A percentile compares a stretch with the other conserved stretches of the same genome.
These are phyloP conservation scores for Chaenodraco wilsoni DNA, from an alignment of 2,797 vertebrate genomes.

Conservation along the genomic window DNA sequence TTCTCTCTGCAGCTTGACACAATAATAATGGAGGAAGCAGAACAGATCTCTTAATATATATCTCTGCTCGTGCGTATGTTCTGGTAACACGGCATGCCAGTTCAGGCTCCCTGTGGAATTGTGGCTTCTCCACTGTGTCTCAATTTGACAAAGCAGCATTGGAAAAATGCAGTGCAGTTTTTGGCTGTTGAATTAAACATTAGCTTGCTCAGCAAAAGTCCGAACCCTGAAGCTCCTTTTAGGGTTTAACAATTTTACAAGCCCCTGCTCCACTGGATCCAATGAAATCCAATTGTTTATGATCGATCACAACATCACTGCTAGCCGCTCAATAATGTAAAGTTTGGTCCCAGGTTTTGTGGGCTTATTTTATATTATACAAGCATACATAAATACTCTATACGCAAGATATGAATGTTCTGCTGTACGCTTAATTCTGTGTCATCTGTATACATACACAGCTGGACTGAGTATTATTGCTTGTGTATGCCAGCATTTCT, in stretches of 20 bases:
- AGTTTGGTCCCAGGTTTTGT: constrained; percentile 21
- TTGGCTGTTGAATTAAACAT: constrained; percentile 79
- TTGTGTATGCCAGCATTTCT: constrained; percentile 58
- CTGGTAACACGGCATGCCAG: constrained; percentile 4
- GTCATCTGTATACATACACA: constrained; percentile 23
- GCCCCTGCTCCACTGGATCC: constrained; percentile 21
- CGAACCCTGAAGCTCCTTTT: constrained; percentile 44
- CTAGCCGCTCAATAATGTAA: constrained; percentile 26
- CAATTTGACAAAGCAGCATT: constrained; percentile 40
- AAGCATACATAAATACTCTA: background rate
- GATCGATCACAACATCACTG: constrained; percentile 35
- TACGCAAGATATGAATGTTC: background rate
- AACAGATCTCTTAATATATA: constrained; percentile 2
- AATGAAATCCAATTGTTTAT: constrained; percentile 43
- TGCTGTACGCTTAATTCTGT: background rate
- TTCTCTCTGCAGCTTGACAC: constrained; percentile 32
- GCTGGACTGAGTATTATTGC: constrained; percentile 64
- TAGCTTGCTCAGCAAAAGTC: constrained; percentile 74
- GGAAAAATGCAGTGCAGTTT: constrained; percentile 54
- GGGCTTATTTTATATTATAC: background rate
- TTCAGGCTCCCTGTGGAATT: constrained; percentile 30
- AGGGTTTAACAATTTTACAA: constrained; percentile 58
- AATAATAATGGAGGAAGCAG: constrained; percentile 26
- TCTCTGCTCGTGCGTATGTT: constrained; percentile 21
- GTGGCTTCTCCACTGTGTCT: constrained; percentile 38